These are phyloP conservation scores for Pituophis catenifer DNA, from an alignment of 2,113 vertebrate species.

Conservation along the genomic window DNA sequence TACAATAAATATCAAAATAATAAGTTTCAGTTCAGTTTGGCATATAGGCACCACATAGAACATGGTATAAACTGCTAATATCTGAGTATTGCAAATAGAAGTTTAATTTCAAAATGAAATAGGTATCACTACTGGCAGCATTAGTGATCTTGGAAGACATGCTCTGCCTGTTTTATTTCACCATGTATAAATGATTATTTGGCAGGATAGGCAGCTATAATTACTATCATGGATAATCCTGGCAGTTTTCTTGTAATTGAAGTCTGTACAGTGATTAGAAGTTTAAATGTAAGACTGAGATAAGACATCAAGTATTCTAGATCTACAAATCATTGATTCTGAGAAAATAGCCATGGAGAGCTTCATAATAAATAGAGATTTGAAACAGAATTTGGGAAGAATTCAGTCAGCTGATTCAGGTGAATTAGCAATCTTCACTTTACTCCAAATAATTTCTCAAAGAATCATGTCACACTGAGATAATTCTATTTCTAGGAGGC, in stretches of 20 bases:
- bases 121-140: not conserved
- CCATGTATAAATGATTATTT: not conserved
- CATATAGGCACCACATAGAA: not conserved
- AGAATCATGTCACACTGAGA: too few species aligned
- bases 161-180: not conserved
- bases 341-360: not conserved
- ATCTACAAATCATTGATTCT: not conserved
- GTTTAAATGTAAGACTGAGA: not conserved
- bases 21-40: not conserved
- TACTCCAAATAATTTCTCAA: not conserved
- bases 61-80: not conserved
- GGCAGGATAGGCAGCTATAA: not conserved
- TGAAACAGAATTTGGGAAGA: not conserved
- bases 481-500: not conserved
- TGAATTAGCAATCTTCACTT: not conserved
- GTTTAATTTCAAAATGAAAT: not conserved
- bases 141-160: not conserved
- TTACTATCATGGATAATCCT: not conserved
- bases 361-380: not conserved
- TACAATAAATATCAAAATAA: not conserved
- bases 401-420: not conserved
- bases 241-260: not conserved
- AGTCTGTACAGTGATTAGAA: not conserved
- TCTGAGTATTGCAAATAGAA: too few species aligned
- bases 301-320: too few species aligned